Percentiles rank a stretch among this genome's conserved stretches.
These are phyloP conservation scores for Aporophyla nigra DNA, from an alignment of 2,888 invertebrate species.

Conservation along the genomic window DNA sequence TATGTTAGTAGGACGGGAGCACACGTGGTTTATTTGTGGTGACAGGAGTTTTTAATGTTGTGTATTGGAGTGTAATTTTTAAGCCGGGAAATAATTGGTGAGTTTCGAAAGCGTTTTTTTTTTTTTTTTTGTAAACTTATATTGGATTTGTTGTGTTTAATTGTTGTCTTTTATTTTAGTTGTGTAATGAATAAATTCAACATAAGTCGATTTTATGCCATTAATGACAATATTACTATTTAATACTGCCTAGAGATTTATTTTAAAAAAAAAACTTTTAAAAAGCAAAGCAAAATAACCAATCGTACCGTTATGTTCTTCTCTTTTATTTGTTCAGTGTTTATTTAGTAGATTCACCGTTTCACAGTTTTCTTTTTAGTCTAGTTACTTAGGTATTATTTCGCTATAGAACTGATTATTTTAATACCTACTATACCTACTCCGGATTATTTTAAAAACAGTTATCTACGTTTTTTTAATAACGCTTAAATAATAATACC, in stretches of 20 bases:
- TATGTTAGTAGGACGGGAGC: constrained; percentile 45
- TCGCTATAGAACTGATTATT: no score
- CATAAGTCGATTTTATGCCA: background rate
- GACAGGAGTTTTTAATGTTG: constrained; percentile 42
- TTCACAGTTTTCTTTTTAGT: background rate
- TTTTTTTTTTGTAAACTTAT: background rate
- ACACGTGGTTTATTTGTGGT: constrained; percentile 55
- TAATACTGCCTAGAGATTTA: no score
- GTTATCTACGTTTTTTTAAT: background rate
- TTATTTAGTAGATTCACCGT: background rate
- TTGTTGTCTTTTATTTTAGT: background rate
- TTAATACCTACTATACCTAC: background rate
- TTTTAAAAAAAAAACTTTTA: no score
- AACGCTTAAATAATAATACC: no score
- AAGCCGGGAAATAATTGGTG: constrained; percentile 38
- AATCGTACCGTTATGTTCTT: background rate
- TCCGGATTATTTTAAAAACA: background rate
- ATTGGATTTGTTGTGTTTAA: background rate
- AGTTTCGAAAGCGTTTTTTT: constrained; percentile 20
- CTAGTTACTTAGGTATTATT: background rate
- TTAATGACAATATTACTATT: background rate
- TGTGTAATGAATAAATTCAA: background rate
- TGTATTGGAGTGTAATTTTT: constrained; percentile 49
- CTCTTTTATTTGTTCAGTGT: background rate
- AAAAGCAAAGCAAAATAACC: background rate